A percentile compares a stretch with the other conserved stretches of the same genome.
Conservation (phyloP, 2,113 vertebrate species). For the Erythrolamprus reginae region DNA sequence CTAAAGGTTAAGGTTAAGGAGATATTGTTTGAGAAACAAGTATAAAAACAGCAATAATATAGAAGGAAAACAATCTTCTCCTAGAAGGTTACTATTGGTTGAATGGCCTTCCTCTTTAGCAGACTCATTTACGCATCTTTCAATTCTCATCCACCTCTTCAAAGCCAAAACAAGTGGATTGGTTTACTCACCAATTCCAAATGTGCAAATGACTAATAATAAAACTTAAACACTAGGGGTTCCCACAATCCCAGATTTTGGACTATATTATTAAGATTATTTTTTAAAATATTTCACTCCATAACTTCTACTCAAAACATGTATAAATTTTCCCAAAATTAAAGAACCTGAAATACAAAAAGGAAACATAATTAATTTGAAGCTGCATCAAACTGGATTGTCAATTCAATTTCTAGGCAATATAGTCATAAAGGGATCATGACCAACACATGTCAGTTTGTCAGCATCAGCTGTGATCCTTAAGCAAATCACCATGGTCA, state of each 20-base stretch:
- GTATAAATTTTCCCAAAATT: not conserved
- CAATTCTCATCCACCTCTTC: not conserved
- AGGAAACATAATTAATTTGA: not conserved
- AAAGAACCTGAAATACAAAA: not conserved
- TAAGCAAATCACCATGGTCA: not conserved
- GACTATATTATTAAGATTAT: not conserved
- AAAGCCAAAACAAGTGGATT: not conserved
- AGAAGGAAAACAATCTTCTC: not conserved
- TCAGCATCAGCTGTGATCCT: not conserved
- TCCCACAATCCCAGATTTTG: rapidly evolving
- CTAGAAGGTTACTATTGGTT: not conserved
- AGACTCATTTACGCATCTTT: not conserved
- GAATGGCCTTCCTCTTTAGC: not conserved
- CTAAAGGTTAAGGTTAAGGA: not conserved
- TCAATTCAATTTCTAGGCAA: not conserved
- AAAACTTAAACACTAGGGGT: not conserved
- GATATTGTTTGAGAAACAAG: not conserved
- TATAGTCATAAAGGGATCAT: not conserved
- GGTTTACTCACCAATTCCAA: not conserved
- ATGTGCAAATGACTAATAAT: not conserved
- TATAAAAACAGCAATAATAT: not conserved
- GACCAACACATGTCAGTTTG: not conserved
- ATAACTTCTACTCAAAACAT: not conserved
- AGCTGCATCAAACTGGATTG: not conserved
- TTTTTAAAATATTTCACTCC: not conserved